Evolutionary conservation across 2,797 vertebrate genomes (phyloP), one percentile per base, ranked within the genome.

Genomic region (Microhierax caerulescens): DNA sequence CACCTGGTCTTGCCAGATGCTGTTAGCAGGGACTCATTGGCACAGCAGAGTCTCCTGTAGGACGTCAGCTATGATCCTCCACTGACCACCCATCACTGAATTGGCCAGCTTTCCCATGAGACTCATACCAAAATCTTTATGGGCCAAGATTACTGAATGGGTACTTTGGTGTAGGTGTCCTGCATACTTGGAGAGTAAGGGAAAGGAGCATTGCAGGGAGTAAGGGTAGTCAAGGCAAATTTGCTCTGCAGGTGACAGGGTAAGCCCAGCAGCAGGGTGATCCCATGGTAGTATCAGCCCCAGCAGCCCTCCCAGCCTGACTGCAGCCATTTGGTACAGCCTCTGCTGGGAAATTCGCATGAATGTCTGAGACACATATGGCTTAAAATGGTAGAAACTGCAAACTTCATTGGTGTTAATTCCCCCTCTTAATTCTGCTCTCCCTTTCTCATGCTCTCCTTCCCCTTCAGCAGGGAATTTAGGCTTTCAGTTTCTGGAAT

Each of bases 301-400:
- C 54, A 34, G 47, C 53, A 48, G n/a, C 67, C 21, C 10, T 22
- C n/a, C 43, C 2, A 0, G n/a, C 43, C 41, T 17, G 24, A 39
- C 36, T n/a, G 20, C 72, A 77, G 51, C 34, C 14, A 1, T 11
- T 43, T 0, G 17, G 57, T 19, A 34, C 18, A 34, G 67, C 37
- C 25, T 83, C 56, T 28, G 39, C 6, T 3, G 27, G 23, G 43
- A 69, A 57, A 64, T 9, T 16, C 34, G 30, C 21, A 16, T 4
- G 5, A 75, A 34, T 39, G 48, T 57, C 16, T 1, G 1, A 63
- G 27, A 20, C 14, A 11, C 6, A 23, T 2, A 30, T 0, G 0
- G 17, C 43, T 83, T 51, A 63, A 57, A 74, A 54, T 34, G 50
- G 45, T 8, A 84, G 68, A 75, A 88, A 84, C 34, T 11, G 21